These are phyloP conservation scores for Coranthus polyacanthus DNA, from an alignment of 2,797 vertebrate species.

Conservation along the genomic window DNA sequence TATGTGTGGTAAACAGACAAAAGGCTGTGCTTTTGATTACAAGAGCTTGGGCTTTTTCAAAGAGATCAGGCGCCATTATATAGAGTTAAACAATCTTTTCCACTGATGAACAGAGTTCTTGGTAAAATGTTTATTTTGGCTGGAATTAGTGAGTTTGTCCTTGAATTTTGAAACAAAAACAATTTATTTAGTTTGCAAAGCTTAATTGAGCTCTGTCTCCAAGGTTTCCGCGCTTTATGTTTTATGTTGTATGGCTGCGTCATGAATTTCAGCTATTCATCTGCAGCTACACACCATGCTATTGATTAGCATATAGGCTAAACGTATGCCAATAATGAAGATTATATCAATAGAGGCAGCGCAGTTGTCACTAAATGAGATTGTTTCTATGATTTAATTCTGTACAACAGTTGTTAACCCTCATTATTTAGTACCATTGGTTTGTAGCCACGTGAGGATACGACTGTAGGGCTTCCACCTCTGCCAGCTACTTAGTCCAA, in stretches of 20 bases:
- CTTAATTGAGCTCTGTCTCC: conserved; percentile 38
- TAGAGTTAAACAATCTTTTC: conserved; percentile 78
- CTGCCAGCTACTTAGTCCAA: background rate
- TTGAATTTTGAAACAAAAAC: conserved; percentile 70
- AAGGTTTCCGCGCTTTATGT: conserved; percentile 34
- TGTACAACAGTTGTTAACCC: background rate
- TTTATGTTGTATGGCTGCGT: conserved; percentile 18
- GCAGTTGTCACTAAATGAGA: no score
- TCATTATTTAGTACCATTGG: background rate
- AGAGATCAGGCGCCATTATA: conserved; percentile 70
- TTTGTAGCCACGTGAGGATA: background rate
- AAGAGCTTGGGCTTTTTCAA: conserved; percentile 76
- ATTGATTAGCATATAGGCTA: background rate
- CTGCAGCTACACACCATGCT: background rate
- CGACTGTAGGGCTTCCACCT: background rate
- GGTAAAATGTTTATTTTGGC: conserved; percentile 73
- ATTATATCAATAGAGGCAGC: no score
- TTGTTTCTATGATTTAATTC: background rate
- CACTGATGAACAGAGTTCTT: conserved; percentile 74
- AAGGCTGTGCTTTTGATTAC: conserved; percentile 85
- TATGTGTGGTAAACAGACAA: conserved; percentile 84
- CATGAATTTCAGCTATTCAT: conserved; percentile 28
- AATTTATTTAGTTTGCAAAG: conserved; percentile 49
- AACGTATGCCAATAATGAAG: background rate
- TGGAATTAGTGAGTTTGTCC: conserved; percentile 55